Evolutionary conservation across 1,140 invertebrate genomes (phyloP).

Genomic region (Luehdorfia chinensis): DNA sequence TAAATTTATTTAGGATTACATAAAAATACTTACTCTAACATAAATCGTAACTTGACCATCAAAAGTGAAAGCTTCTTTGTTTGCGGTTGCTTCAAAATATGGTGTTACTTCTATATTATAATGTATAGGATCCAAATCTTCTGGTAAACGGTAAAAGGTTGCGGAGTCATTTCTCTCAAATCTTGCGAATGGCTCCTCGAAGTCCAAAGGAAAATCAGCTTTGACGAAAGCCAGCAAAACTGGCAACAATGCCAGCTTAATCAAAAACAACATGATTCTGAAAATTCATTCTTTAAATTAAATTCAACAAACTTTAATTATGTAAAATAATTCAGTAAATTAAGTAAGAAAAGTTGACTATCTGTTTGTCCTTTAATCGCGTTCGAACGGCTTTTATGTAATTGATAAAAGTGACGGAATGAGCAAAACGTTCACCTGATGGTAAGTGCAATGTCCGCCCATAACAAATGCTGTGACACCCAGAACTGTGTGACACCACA

Average conservation of each 20-base stretch:
- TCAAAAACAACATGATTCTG: slow-evolving; percentile 34
- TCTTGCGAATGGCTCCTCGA: slow-evolving; percentile 24
- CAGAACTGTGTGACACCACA: too few relatives aligned
- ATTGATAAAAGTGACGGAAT: too few relatives aligned
- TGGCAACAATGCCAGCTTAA: slow-evolving; percentile 35
- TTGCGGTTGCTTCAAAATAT: slow-evolving; percentile 71
- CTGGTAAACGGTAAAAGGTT: slow-evolving; percentile 48
- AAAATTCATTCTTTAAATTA: too few relatives aligned
- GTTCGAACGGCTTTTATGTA: too few relatives aligned
- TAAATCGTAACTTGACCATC: slow-evolving; percentile 79
- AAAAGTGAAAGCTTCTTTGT: slow-evolving; percentile 78
- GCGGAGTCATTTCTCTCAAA: slow-evolving; percentile 25
- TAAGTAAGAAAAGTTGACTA: too few relatives aligned
- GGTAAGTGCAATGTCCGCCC: too few relatives aligned
- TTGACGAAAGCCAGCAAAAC: slow-evolving; percentile 30
- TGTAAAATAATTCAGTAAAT: too few relatives aligned
- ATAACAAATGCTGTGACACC: too few relatives aligned
- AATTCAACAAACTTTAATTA: too few relatives aligned
- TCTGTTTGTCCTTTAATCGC: too few relatives aligned
- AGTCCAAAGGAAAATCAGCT: slow-evolving; percentile 44
- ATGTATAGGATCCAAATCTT: slow-evolving; percentile 56
- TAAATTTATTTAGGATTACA: too few relatives aligned
- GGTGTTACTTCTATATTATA: slow-evolving; percentile 69
- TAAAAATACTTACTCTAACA: slow-evolving; percentile 44
- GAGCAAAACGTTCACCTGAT: too few relatives aligned